Base-by-base conservation (phyloP, 1,140 invertebrate genomes). In the Trachelipus rathkii region DNA sequence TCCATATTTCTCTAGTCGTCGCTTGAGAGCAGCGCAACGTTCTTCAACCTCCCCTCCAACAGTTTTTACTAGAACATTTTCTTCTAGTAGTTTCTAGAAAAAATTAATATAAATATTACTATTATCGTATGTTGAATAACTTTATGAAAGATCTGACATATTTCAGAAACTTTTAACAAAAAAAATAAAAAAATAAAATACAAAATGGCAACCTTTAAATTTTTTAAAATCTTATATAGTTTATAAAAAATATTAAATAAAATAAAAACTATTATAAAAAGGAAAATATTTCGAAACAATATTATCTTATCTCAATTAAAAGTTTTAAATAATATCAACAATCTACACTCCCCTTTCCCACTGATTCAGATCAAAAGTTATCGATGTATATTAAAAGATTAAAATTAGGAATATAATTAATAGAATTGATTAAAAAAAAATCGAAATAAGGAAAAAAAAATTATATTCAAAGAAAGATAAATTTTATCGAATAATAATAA, bases 11-110 rank as follows among this genome's bases (percentile, higher is more conserved):
- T 84, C 84, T 10, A 89, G 86, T 82, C 89, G 88, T 2, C 85
- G 84, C 84, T 91, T 89, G 3, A 92, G 84, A 81, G 91, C 90
- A 72, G 88, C 89, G 82, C 90, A 92, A 75, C 90, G 87, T 77
- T 91, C 91, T 82, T 92, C 91, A 23, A 93, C 85, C 82, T 92
- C 91, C 82, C 92, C 89, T 83, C 94, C 92, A 82, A 94, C 87
- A 0, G 90, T 91, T 45, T 91, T 86, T 44, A 92, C 84, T 77
- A 91, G 89, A 13, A 90, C 88, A 84, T 92, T 93, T 84, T 93
- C 92, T 84, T 92, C 91, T 86, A 92, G 90, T 44, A 93, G 84
- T 82, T 92, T 91, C 89, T 92, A 83, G 13, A 86, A 77, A 74
- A 45, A 24, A 72, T 15, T 33, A 33, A 6, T 33, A 33, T 33